Percentiles rank a stretch among this genome's conserved stretches.
phyloP scores from a whole-genome alignment of 2,797 vertebrate species.

The Pachyuromys duprasi region DNA sequence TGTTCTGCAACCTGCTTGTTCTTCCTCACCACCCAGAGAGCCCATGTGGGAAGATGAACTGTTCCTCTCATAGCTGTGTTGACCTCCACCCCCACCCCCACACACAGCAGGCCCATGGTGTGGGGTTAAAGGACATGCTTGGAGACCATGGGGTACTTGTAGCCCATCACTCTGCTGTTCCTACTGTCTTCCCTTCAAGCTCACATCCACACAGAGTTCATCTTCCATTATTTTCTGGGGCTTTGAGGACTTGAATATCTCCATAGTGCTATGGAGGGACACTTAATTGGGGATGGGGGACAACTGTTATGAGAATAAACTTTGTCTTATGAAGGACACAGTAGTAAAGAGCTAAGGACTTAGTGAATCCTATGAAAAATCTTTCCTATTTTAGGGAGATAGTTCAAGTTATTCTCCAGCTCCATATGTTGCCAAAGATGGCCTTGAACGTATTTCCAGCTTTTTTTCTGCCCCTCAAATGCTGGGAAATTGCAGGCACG shows the following conservation, averaged over 20 bases:
- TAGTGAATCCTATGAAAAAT: neutral
- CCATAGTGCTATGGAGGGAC: neutral
- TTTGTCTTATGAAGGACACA: neutral
- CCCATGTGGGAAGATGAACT: neutral
- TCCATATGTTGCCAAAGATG: neutral
- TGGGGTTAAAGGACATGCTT: neutral
- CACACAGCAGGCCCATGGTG: neutral
- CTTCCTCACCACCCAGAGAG: neutral
- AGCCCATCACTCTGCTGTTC: fast-evolving
- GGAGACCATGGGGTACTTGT: neutral
- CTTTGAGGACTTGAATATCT: neutral
- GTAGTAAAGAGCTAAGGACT: neutral
- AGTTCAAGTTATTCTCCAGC: neutral
- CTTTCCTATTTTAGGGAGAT: neutral
- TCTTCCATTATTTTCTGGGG: neutral
- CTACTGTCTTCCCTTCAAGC: neutral
- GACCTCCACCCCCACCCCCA: no score
- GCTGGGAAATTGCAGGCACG: neutral
- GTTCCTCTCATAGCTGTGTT: neutral
- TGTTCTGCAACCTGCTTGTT: neutral
- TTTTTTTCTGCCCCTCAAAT: neutral
- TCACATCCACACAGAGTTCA: neutral
- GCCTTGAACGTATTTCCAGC: neutral
- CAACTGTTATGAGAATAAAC: neutral
- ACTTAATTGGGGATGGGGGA: neutral